These are phyloP conservation scores for Babyrousa celebensis DNA, from an alignment of 2,797 vertebrate genomes.

Conservation along the genomic window DNA sequence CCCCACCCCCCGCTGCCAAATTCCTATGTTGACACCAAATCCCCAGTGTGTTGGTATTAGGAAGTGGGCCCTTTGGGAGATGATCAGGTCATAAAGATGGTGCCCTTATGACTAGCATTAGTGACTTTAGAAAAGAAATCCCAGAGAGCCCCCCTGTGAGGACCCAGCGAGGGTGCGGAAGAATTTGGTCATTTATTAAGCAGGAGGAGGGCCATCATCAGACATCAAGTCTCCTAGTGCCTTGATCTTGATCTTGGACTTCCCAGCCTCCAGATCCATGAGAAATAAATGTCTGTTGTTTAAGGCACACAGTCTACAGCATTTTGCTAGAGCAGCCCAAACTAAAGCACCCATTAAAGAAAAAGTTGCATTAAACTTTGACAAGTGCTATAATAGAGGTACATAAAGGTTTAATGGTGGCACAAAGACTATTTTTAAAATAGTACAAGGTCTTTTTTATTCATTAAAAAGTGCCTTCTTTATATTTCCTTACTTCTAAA, in stretches of 20 bases:
- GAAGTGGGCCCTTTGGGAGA: background rate
- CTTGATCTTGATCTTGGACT: background rate
- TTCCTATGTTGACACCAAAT: background rate
- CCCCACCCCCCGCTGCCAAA: background rate
- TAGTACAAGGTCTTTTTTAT: background rate
- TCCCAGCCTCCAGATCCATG: background rate
- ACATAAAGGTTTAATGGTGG: background rate
- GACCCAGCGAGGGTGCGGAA: background rate
- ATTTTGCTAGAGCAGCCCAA: background rate
- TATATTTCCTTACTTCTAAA: constrained; percentile 16
- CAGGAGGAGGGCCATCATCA: background rate
- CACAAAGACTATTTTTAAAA: background rate
- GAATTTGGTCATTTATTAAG: background rate
- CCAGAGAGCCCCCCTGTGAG: background rate
- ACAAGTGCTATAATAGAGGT: background rate
- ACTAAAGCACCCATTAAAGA: background rate
- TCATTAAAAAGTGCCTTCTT: background rate
- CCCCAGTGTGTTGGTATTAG: background rate
- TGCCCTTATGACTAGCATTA: background rate
- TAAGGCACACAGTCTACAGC: background rate
- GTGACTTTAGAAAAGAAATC: background rate
- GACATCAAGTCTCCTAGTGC: background rate
- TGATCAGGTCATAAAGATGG: background rate
- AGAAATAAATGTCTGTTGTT: background rate
- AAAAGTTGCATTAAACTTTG: background rate